Evolutionary conservation across 2,888 invertebrate species (phyloP), one percentile per base, ranked within the genome.

Genomic region (Nysson spinosus): DNA sequence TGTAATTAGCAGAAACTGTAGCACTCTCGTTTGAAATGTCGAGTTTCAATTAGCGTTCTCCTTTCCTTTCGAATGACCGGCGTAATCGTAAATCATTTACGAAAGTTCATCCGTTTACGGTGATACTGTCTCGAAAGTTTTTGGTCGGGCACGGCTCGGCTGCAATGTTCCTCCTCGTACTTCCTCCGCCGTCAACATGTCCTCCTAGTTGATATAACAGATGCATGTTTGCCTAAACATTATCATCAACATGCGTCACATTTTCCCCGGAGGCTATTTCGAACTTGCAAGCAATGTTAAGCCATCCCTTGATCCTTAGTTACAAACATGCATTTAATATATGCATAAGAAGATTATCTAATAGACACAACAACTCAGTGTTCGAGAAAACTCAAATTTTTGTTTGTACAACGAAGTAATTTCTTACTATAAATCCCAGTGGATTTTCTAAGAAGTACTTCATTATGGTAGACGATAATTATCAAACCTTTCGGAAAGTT

Each of bases 121-220:
- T 20, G 54, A 52, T 56, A 39, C 68, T 52, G 76, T 75, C 76
- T 69, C 76, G 70, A 75, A 75, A 76, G 58, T 75, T 75, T 68
- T 24, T 46, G 55, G 42, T 43, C 63, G 30, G 44, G 30, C 57
- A 51, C 44, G 72, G 60, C 69, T 54, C n/a, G 63, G 62, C 64
- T 62, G 55, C 58, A 28, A 51, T 54, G 67, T 61, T 65, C 32
- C 61, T 40, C 55, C 57, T 30, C 56, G 60, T 54, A 40, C 34
- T 35, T 34, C 49, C 35, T 58, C 56, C 49, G 62, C 64, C 65
- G 69, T 63, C 74, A 75, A 65, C 57, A 61, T 47, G 20, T 34
- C n/a, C 56, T 57, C 30, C 62, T 22, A 44, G 50, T 42, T 57
- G 24, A 58, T 51, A 52, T 68, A 70, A 56, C 54, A 40, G 65